Evolutionary conservation across 2,113 vertebrate species (phyloP), one percentile per base, ranked within the genome.

Genomic region (Cariama cristata): DNA sequence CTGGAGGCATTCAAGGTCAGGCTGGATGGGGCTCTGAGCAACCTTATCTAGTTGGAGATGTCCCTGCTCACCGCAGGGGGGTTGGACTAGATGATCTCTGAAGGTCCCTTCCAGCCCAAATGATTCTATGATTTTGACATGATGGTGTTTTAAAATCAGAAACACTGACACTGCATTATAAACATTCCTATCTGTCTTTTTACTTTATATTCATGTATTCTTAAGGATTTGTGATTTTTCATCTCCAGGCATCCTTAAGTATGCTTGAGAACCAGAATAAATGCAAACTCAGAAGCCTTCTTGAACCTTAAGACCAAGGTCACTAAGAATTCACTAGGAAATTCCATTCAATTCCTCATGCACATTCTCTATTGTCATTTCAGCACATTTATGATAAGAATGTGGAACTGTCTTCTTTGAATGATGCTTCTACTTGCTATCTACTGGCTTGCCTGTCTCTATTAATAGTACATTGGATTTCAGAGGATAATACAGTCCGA

Each of bases 271-370:
- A 93, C 30, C 33, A 88, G 52, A 96, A 87, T 68, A 94, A 97
- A 95, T 81, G 93, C 77, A 77, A 79, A 93, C 67, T 93, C 62
- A 79, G 80, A 93, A 73, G 16, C 4, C 21, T 56, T 68, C 62
- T 60, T 91, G 73, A 95, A 96, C 93, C 64, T 86, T 89, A 97
- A 88, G 88, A 96, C 11, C 74, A 97, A 97, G 95, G 93, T 96
- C 92, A 88, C 89, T 90, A 62, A 82, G 82, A 92, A 90, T 76
- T 83, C 58, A 68, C 62, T 84, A 79, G 52, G 50, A 96, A 90
- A 93, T 82, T 59, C 73, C 81, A 95, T 97, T 96, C 92, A 95
- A 97, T 89, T 97, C 59, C 64, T 86, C 79, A 79, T 66, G 73
- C 45, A 72, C 72, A 68, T 79, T 83, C 80, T 38, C 71, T 96